Evolutionary conservation across 2,113 vertebrate species (phyloP), one percentile per base, ranked within the genome.

Genomic region (Scophthalmus maximus): DNA sequence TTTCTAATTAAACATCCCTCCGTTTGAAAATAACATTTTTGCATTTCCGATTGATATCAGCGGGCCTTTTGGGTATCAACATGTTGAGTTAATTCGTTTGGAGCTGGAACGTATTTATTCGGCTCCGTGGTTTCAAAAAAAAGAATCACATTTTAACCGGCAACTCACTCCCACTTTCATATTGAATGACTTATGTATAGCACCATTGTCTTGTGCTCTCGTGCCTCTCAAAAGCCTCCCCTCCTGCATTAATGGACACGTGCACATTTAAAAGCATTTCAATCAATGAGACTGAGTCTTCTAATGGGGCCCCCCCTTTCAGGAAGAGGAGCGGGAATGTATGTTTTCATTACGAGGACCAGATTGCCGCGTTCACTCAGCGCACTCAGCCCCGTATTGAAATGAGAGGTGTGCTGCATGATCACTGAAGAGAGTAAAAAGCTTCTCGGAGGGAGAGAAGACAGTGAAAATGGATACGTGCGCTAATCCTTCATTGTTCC

Each of bases 211-310:
- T 82, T 77, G 71, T 65, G 59, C 58, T 79, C 75, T 82, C 74
- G 70, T 62, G 66, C 60, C 71, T 76, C 77, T 79, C 75, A 46
- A 61, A 78, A 79, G 73, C 79, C 59, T 73, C 75, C 76, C 73
- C 58, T 76, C 79, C 78, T 80, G 78, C 90, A 87, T 92, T 91
- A 92, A 90, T 83, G 85, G 83, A 74, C 79, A 73, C 68, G 84
- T 86, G 87, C 80, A 81, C 81, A 73, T 91, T 90, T 91, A 91
- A 94, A 93, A 92, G 89, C 90, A 92, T 92, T 92, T 90, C 88
- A 91, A 92, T 92, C 92, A 93, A 94, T 92, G 88, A 84, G 82
- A 51, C 85, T 29, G 82, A 81, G 84, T 82, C 84, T 76, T 79
- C 91, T 93, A 91, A 92, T 92, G 90, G 90, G 85, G 82, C 69